These are phyloP conservation scores for Lithophane ornitopus DNA, from an alignment of 2,888 invertebrate genomes.

Conservation along the genomic window DNA sequence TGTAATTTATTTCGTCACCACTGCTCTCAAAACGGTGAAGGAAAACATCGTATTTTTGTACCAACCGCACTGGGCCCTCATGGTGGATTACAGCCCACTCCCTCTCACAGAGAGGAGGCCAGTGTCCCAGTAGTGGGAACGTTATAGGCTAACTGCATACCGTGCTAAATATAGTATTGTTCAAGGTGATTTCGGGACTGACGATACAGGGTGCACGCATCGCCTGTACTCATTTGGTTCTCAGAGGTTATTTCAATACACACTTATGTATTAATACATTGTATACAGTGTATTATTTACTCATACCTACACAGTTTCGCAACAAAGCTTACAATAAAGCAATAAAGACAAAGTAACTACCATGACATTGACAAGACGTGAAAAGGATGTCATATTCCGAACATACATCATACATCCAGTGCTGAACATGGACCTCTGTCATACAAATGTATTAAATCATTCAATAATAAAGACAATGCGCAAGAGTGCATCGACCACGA, in stretches of 20 bases:
- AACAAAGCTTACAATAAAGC: slow-evolving; percentile 20
- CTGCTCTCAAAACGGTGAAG: too few species aligned
- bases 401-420: slow-evolving; percentile 41
- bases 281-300: not conserved
- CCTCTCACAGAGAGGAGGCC: too few species aligned
- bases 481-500: slow-evolving; percentile 33
- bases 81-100: too few species aligned
- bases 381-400: slow-evolving; percentile 51
- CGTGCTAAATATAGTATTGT: not conserved
- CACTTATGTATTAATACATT: not conserved
- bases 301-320: not conserved
- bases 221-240: too few species aligned
- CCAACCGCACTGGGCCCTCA: too few species aligned
- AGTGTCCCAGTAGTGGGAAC: too few species aligned
- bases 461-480: slow-evolving; percentile 72
- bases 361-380: slow-evolving; percentile 44
- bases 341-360: slow-evolving; percentile 18
- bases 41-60: too few species aligned
- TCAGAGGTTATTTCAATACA: not conserved
- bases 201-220: not conserved
- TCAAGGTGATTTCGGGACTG: not conserved
- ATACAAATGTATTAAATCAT: slow-evolving; percentile 57
- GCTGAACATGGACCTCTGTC: slow-evolving; percentile 34
- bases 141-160: not conserved
- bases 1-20: too few species aligned